These are phyloP conservation scores for Teleogryllus oceanicus DNA, from an alignment of 2,888 invertebrate species.

Conservation along the genomic window DNA sequence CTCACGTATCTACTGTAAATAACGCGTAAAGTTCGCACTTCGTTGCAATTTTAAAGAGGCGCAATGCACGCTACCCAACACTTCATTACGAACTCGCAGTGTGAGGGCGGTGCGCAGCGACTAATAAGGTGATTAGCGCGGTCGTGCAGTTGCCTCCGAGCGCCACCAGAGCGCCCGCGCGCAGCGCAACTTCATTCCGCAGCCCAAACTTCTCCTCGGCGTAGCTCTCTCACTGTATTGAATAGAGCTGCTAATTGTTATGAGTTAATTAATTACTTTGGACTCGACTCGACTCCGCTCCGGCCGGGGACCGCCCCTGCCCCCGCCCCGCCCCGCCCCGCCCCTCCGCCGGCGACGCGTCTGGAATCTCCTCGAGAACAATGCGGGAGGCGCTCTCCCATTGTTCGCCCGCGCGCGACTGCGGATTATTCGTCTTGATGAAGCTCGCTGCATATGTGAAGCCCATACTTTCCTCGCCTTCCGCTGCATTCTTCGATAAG, in stretches of 20 bases:
- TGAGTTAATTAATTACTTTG: no score
- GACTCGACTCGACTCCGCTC: background rate
- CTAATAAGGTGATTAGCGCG: background rate
- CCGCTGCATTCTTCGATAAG: conserved; percentile 3
- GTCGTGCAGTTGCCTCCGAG: background rate
- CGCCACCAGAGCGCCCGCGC: background rate
- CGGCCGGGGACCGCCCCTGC: no score
- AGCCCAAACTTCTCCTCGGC: background rate
- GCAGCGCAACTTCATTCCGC: background rate
- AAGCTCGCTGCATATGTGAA: background rate
- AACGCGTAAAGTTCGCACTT: no score
- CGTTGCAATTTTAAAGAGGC: no score
- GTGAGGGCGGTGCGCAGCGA: background rate
- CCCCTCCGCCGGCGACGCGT: background rate
- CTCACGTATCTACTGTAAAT: no score
- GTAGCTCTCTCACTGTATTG: background rate
- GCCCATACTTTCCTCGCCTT: conserved; percentile 6
- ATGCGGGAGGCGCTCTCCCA: background rate
- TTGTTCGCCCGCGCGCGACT: background rate
- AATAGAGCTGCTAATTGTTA: background rate
- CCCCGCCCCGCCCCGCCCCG: no score
- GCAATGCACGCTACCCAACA: no score
- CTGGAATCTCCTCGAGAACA: background rate
- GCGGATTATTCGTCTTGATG: conserved; percentile 7
- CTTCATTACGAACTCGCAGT: no score